A percentile compares a stretch with the other conserved stretches of the same genome.
These are phyloP conservation scores for Procavia capensis DNA, from an alignment of 2,113 vertebrate genomes.

Conservation along the genomic window DNA sequence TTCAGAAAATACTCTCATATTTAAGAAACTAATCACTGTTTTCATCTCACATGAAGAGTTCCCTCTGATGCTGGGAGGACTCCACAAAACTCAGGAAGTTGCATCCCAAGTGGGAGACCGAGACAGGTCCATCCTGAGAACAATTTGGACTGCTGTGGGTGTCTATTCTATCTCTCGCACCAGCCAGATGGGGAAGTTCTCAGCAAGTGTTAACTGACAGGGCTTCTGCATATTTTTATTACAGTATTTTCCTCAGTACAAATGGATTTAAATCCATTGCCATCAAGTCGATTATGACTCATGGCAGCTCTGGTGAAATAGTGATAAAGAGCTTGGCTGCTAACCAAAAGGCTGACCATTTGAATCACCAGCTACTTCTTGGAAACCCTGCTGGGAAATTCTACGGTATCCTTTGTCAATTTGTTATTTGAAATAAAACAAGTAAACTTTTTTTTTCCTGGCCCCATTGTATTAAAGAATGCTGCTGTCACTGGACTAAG, in stretches of 20 bases:
- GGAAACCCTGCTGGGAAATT: too few relatives aligned
- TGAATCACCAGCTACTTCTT: too few relatives aligned
- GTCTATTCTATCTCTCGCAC: neutral
- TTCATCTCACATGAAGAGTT: neutral
- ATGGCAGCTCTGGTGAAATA: too few relatives aligned
- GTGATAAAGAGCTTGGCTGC: too few relatives aligned
- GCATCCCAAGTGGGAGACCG: neutral
- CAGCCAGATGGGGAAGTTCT: neutral
- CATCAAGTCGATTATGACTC: too few relatives aligned
- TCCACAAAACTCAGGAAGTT: neutral
- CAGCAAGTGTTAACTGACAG: neutral
- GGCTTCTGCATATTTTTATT: neutral
- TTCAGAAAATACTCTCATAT: neutral
- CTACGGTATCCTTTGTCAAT: too few relatives aligned
- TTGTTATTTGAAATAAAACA: neutral
- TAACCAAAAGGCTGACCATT: too few relatives aligned
- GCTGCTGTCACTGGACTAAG: neutral
- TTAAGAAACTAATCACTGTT: neutral
- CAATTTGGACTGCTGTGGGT: neutral
- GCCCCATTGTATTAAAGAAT: neutral
- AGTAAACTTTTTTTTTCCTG: neutral
- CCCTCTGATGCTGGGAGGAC: neutral
- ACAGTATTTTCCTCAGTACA: neutral
- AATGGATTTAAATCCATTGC: too few relatives aligned
- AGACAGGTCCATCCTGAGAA: neutral